These are phyloP conservation scores for Lasioglossum pauxillum DNA, from an alignment of 2,888 invertebrate genomes.

Conservation along the genomic window DNA sequence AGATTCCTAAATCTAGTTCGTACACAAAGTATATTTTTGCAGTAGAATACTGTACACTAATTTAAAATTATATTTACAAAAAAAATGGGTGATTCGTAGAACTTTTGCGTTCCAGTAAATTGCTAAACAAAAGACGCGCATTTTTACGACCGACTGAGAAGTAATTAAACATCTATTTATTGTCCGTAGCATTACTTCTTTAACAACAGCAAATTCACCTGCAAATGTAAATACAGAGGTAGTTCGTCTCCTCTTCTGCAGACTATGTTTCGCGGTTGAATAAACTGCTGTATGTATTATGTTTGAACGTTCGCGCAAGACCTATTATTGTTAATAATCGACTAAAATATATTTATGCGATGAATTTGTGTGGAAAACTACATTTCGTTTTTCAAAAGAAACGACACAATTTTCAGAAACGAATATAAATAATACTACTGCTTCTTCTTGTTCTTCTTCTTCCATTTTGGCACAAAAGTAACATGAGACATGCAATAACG, in stretches of 20 bases:
- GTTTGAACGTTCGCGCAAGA: not conserved
- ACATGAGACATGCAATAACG: constrained; percentile 14
- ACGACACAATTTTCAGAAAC: not conserved
- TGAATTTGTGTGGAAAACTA: not conserved
- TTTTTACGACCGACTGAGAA: constrained; percentile 38
- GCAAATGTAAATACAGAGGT: constrained; percentile 41
- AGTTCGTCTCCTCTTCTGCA: not conserved
- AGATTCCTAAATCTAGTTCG: constrained; percentile 27
- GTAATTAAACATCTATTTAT: constrained; percentile 46
- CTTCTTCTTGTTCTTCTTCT: constrained; percentile 17
- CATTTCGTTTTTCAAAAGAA: not conserved
- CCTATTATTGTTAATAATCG: constrained; percentile 6
- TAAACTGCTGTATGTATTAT: constrained; percentile 2
- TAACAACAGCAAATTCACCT: constrained; percentile 45
- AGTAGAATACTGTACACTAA: not conserved
- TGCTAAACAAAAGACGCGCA: constrained; percentile 29
- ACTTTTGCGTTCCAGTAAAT: constrained; percentile 24
- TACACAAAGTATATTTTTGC: constrained; percentile 22
- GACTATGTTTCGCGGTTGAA: constrained; percentile 5
- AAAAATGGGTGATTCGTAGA: constrained; percentile 1
- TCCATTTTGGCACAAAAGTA: constrained; percentile 10
- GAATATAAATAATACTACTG: not conserved
- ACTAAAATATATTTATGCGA: constrained; percentile 9
- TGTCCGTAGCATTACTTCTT: constrained; percentile 51
- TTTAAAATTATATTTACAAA: not conserved